Percentiles rank a stretch among this genome's conserved stretches.
Conservation (phyloP, 2,113 vertebrate species). For the Hippocampus comes region DNA sequence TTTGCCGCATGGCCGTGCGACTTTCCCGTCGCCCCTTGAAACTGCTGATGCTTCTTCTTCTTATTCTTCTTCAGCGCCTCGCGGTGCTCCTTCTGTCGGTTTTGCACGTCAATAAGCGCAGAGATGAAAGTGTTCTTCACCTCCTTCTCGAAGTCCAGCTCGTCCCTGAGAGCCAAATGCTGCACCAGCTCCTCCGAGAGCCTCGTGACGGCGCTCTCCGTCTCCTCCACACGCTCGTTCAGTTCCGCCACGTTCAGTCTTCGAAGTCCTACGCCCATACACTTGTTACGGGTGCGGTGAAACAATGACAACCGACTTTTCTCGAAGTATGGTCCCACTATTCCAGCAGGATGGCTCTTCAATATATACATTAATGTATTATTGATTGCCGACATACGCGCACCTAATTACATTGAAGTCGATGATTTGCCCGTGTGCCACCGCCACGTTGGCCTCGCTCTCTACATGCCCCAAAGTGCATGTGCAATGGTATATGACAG, state of each 20-base stretch:
- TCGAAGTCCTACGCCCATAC: slow-evolving; percentile 40
- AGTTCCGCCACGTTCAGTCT: slow-evolving; percentile 76
- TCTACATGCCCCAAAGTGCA: no score
- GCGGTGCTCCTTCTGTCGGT: slow-evolving; percentile 89
- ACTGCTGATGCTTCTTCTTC: slow-evolving; percentile 82
- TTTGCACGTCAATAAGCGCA: slow-evolving; percentile 92
- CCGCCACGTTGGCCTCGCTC: no score
- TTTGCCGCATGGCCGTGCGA: slow-evolving; percentile 79
- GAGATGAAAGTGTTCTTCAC: slow-evolving; percentile 98
- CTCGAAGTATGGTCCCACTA: no score
- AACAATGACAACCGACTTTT: no score
- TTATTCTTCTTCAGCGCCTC: slow-evolving; percentile 86
- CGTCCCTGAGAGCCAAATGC: slow-evolving; percentile 88
- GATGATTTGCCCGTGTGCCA: no score
- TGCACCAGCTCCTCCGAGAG: slow-evolving; percentile 91
- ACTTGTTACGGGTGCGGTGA: no score
- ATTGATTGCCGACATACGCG: no score
- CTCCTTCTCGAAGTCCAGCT: slow-evolving; percentile 97
- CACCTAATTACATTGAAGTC: no score
- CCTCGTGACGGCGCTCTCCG: slow-evolving; percentile 81
- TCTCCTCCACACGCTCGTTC: slow-evolving; percentile 83
- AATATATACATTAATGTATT: no score
- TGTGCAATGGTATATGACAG: no score
- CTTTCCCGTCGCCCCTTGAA: slow-evolving; percentile 74
- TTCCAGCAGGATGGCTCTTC: no score